These are phyloP conservation scores for Sclerodermus sp. DNA, from an alignment of 2,888 invertebrate species.

Conservation along the genomic window DNA sequence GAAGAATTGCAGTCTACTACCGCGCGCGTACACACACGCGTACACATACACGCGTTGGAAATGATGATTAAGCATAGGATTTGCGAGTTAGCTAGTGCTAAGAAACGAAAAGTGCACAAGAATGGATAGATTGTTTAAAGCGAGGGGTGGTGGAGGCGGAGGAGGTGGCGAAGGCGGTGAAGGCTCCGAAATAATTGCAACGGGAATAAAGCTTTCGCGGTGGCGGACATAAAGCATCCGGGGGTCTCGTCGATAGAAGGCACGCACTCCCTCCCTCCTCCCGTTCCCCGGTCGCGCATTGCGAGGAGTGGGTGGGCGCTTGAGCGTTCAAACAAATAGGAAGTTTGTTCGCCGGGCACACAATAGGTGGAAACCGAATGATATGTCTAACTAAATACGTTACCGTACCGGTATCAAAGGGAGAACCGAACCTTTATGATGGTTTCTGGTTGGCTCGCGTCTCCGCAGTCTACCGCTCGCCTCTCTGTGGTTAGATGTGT, in stretches of 20 bases:
- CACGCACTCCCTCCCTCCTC: slow-evolving; percentile 22
- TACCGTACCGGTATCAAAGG: slow-evolving; percentile 52
- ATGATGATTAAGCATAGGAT: slow-evolving; percentile 18
- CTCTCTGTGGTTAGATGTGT: slow-evolving; percentile 34
- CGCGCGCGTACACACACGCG: neutral
- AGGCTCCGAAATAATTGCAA: slow-evolving; percentile 38
- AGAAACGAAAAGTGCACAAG: no score
- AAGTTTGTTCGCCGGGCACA: slow-evolving; percentile 51
- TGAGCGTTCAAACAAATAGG: slow-evolving; percentile 54
- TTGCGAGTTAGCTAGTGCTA: neutral
- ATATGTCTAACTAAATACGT: slow-evolving; percentile 56
- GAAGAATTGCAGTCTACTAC: slow-evolving; percentile 1
- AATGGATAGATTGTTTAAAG: no score
- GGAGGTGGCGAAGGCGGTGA: no score
- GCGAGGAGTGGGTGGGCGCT: slow-evolving; percentile 17
- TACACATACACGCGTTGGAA: slow-evolving; percentile 4
- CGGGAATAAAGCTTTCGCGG: slow-evolving; percentile 16
- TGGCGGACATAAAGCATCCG: neutral
- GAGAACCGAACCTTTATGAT: slow-evolving; percentile 54
- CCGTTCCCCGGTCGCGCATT: slow-evolving; percentile 16
- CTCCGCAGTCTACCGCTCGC: slow-evolving; percentile 43
- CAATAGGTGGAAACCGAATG: slow-evolving; percentile 56
- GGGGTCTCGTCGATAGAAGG: slow-evolving; percentile 24
- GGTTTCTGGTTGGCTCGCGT: slow-evolving; percentile 51
- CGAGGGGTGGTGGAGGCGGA: no score